phyloP scores from a whole-genome alignment of 2,888 invertebrate genomes.

The Junonia oenone region DNA sequence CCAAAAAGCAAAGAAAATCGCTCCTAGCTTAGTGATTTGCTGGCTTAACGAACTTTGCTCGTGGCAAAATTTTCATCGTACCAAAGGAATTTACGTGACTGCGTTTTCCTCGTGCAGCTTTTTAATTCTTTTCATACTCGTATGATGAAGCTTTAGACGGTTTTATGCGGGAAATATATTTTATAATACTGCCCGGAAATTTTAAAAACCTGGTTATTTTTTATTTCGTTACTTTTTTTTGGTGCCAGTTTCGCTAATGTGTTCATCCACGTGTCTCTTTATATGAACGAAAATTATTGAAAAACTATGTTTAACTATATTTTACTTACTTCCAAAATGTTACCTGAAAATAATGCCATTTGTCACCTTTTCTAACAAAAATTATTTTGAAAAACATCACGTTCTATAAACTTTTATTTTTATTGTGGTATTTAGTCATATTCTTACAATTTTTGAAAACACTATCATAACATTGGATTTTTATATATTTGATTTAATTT shows the following conservation, averaged over 20 bases:
- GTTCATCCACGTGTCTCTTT: not conserved
- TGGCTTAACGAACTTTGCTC: slow-evolving; percentile 33
- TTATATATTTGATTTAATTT: too few species aligned
- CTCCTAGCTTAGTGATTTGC: slow-evolving; percentile 32
- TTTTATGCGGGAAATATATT: slow-evolving; percentile 7
- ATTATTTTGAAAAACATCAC: too few species aligned
- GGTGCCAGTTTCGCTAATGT: not conserved
- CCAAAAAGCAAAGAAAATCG: slow-evolving; percentile 38
- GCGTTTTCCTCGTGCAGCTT: slow-evolving; percentile 10
- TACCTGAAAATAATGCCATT: too few species aligned
- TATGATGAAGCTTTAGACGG: slow-evolving; percentile 9
- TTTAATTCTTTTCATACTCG: slow-evolving; percentile 19
- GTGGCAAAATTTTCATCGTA: slow-evolving; percentile 29
- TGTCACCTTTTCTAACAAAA: too few species aligned
- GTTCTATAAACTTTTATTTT: too few species aligned
- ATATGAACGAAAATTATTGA: too few species aligned
- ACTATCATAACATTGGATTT: too few species aligned
- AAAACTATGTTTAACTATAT: too few species aligned
- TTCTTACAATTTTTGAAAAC: too few species aligned
- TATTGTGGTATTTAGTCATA: too few species aligned
- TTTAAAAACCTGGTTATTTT: not conserved
- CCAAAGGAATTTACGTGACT: slow-evolving; percentile 19
- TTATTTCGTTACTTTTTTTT: not conserved
- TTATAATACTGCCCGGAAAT: not conserved
- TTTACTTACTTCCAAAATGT: too few species aligned